These are phyloP conservation scores for Drosophila tristis DNA, from an alignment of 1,140 invertebrate genomes.

Conservation along the genomic window DNA sequence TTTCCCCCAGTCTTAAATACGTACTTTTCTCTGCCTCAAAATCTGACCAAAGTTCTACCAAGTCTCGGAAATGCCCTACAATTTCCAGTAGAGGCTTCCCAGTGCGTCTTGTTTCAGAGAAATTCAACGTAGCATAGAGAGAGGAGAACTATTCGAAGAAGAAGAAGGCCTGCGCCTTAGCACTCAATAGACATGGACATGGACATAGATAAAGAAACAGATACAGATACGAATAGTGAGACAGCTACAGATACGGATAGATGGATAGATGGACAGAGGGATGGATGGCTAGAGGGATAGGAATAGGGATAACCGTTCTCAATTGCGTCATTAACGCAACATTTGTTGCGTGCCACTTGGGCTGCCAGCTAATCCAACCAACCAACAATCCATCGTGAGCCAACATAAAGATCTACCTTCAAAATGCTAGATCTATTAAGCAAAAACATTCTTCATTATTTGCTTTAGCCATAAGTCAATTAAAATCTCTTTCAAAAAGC, in stretches of 20 bases:
- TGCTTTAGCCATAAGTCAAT: too few relatives aligned
- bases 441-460: too few relatives aligned
- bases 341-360: slow-evolving; percentile 5
- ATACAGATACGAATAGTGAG: slow-evolving; percentile 17
- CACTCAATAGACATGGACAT: slow-evolving; percentile 5
- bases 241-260: slow-evolving; percentile 12
- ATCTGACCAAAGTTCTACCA: too few relatives aligned
- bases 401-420: too few relatives aligned
- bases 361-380: too few relatives aligned
- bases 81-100: not conserved
- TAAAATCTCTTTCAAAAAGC: too few relatives aligned
- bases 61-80: too few relatives aligned
- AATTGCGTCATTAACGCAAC: slow-evolving; percentile 61
- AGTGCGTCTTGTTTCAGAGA: not conserved
- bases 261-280: not conserved
- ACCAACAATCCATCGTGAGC: too few relatives aligned
- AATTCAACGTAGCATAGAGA: not conserved
- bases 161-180: not conserved
- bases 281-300: not conserved
- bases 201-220: slow-evolving; percentile 4
- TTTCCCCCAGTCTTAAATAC: too few relatives aligned
- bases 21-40: too few relatives aligned
- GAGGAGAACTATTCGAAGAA: not conserved
- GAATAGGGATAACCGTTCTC: slow-evolving; percentile 20
- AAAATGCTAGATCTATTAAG: too few relatives aligned